Evolutionary conservation across 2,113 vertebrate species (phyloP), one percentile per base, ranked within the genome.

Genomic region (Ptyas mucosa): DNA sequence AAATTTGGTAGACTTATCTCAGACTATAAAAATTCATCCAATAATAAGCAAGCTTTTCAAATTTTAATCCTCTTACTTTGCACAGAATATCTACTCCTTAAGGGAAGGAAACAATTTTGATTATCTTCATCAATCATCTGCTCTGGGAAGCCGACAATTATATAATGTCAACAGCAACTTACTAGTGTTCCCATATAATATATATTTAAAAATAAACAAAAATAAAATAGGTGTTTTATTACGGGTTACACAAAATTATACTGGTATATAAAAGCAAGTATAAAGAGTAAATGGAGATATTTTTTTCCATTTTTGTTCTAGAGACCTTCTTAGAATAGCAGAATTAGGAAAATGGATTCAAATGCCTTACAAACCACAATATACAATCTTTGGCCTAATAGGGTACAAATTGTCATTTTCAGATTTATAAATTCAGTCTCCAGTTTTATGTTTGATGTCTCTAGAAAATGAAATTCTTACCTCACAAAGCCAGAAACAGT

Each of bases 401-500:
- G 15, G 24, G 14, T 58, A 87, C 54, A 90, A 46, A 5, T 51
- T 87, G 89, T 86, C 49, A 52, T 6, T 93, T 93, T 93, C 21
- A 90, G 24, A 46, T 93, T 86, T 87, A 86, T 49, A 90, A 93
- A 85, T 89, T n/a, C 39, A 15, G 2, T 93, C 81, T 90, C 39
- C n/a, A 90, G 52, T 90, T 85, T 93, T 90, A 87, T 43, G 81
- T 85, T 21, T 69, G 85, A 94, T 88, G 91, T 95, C 58, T 94
- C 94, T 95, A 93, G 95, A 89, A 95, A 34, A 94, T n/a, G 90
- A 39, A 94, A 95, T 92, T 95, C 93, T 93, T 93, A 95, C 94
- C 94, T 95, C 91, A 94, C 91, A 93, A 93, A 87, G 81, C 94
- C 94, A 97, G 94, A 24, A 89, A 95, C 92, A 95, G 89, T 95